A percentile compares a stretch with the other conserved stretches of the same genome.
These are phyloP conservation scores for Crypturellus tataupa DNA, from an alignment of 2,797 vertebrate genomes.

Conservation along the genomic window DNA sequence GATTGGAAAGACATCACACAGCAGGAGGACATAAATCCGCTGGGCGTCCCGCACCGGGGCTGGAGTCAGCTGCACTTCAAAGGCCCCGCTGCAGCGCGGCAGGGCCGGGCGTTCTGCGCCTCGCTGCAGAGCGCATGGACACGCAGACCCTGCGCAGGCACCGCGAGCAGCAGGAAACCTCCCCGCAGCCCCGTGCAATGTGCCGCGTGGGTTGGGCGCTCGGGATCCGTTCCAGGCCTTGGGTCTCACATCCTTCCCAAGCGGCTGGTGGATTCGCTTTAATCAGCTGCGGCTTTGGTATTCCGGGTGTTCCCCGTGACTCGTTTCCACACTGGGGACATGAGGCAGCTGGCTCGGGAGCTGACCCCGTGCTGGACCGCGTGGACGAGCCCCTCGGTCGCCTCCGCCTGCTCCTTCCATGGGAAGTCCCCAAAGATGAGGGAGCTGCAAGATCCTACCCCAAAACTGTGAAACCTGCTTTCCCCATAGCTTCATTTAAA, in stretches of 20 bases:
- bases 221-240: rapidly evolving
- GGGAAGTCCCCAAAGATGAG: rapidly evolving
- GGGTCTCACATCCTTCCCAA: not conserved
- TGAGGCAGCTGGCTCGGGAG: not conserved
- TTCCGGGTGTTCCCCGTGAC: not conserved
- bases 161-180: rapidly evolving
- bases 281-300: not conserved
- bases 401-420: not conserved
- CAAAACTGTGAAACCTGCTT: not conserved
- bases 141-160: rapidly evolving
- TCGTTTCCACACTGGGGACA: not conserved
- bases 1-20: constrained; percentile 71
- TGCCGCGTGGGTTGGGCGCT: rapidly evolving
- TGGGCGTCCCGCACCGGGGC: constrained; percentile 30
- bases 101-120: rapidly evolving
- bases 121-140: not conserved
- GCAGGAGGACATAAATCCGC: constrained; percentile 63
- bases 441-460: not conserved
- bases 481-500: not conserved
- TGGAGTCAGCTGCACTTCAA: constrained; percentile 60
- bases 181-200: not conserved
- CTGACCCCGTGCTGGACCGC: rapidly evolving
- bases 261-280: not conserved
- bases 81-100: not conserved
- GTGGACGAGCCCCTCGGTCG: rapidly evolving